These are phyloP conservation scores for Dicyrtoma fusca DNA, from an alignment of 2,888 invertebrate genomes.

Conservation along the genomic window DNA sequence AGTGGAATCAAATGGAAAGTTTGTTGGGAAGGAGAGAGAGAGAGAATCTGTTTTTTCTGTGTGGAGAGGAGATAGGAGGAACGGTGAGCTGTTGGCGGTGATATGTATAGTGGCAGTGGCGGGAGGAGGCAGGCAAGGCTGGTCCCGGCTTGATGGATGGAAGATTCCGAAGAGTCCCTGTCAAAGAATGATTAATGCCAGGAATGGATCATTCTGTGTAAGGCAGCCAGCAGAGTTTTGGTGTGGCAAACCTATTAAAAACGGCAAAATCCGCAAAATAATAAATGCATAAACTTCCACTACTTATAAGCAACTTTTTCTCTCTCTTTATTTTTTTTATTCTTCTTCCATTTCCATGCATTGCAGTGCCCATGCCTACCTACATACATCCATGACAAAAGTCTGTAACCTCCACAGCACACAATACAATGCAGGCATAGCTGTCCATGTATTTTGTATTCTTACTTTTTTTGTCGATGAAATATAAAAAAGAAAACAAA, in stretches of 20 bases:
- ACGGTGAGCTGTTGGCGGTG: background rate
- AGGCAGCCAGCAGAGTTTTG: slow-evolving; percentile 16
- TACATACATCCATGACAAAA: too few species aligned
- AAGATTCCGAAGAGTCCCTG: slow-evolving; percentile 55
- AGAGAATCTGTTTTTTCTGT: slow-evolving; percentile 7
- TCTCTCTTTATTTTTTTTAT: background rate
- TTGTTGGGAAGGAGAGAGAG: background rate
- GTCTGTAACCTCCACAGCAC: too few species aligned
- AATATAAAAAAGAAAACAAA: too few species aligned
- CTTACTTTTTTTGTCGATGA: too few species aligned
- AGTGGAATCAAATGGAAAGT: slow-evolving; percentile 20
- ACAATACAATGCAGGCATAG: too few species aligned
- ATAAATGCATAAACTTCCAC: slow-evolving; percentile 42
- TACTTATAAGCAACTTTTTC: slow-evolving; percentile 24
- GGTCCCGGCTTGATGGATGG: slow-evolving; percentile 55
- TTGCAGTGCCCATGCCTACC: too few species aligned
- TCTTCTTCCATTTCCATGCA: too few species aligned
- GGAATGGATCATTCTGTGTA: slow-evolving; percentile 54
- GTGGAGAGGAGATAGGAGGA: background rate
- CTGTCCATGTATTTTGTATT: too few species aligned
- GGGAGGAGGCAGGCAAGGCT: slow-evolving; percentile 25
- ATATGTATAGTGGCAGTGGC: background rate
- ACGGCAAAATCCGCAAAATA: slow-evolving; percentile 50
- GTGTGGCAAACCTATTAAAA: slow-evolving; percentile 39
- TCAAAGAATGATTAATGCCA: slow-evolving; percentile 58